These are phyloP conservation scores for Drosophila quadrilineata DNA, from an alignment of 1,140 invertebrate genomes.

Conservation along the genomic window DNA sequence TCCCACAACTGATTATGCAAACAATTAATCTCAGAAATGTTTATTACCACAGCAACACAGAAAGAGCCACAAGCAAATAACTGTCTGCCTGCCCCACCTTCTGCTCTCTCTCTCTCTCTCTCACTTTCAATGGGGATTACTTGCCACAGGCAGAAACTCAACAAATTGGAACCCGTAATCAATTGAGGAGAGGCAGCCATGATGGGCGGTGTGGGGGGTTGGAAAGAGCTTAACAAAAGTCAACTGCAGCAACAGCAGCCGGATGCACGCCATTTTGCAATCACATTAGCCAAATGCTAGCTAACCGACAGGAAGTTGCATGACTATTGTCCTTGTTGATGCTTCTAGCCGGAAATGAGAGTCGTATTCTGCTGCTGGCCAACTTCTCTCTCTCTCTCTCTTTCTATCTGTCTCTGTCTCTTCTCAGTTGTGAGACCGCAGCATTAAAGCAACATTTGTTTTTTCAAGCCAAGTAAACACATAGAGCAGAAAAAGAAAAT, in stretches of 20 bases:
- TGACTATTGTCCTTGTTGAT: conserved; percentile 25
- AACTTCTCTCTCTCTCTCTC: no score
- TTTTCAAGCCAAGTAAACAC: conserved; percentile 36
- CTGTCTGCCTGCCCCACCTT: no score
- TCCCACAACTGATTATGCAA: conserved; percentile 63
- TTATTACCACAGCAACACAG: conserved; percentile 37
- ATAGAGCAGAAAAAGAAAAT: conserved; percentile 1
- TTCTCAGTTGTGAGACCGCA: no score
- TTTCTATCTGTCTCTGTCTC: no score
- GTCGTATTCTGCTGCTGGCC: conserved; percentile 8
- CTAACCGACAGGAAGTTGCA: conserved; percentile 43
- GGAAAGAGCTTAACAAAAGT: conserved; percentile 1
- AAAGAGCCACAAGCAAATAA: no score
- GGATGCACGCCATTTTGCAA: conserved; percentile 65
- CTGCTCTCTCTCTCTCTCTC: conserved; percentile 11
- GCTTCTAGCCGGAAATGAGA: conserved; percentile 55
- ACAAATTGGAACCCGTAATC: conserved; percentile 56
- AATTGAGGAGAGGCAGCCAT: conserved; percentile 59
- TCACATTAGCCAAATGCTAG: conserved; percentile 59
- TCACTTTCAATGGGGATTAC: not conserved
- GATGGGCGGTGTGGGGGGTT: not conserved
- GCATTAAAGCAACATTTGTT: conserved; percentile 79
- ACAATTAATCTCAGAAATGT: conserved; percentile 70
- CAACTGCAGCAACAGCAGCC: conserved; percentile 30
- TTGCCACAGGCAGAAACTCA: conserved; percentile 8